Conservation (phyloP, 1,140 invertebrate genomes). For the Dryas iulia region DNA sequence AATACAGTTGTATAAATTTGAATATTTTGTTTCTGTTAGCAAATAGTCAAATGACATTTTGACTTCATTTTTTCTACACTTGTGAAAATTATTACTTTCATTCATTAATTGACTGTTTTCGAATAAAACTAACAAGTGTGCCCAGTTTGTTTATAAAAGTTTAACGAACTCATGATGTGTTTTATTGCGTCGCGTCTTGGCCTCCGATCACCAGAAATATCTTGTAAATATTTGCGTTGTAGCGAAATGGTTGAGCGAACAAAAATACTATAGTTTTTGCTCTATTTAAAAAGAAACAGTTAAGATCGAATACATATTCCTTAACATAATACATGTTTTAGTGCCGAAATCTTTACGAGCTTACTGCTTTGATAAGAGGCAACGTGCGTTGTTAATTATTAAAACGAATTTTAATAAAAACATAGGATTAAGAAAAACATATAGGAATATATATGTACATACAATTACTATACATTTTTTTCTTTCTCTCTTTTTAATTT, state of each 20-base stretch:
- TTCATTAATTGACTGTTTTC: not conserved
- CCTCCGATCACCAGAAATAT: constrained; percentile 46
- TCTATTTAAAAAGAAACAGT: not conserved
- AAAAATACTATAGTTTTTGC: not conserved
- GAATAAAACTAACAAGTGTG: not conserved
- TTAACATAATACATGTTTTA: no score
- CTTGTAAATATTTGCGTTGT: constrained; percentile 51
- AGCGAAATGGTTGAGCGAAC: not conserved
- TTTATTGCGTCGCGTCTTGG: constrained; percentile 30
- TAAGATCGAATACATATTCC: not conserved
- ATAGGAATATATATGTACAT: no score
- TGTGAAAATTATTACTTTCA: not conserved
- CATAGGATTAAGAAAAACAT: no score
- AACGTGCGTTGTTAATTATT: no score
- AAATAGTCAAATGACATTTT: not conserved
- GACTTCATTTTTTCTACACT: not conserved
- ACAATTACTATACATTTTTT: no score
- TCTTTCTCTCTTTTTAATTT: no score
- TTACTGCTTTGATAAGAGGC: no score
- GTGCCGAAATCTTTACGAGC: no score
- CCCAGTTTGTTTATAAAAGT: constrained; percentile 23
- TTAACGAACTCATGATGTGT: constrained; percentile 40
- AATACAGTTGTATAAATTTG: not conserved
- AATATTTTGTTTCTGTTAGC: not conserved
- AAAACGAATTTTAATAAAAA: no score